These are phyloP conservation scores for Anableps anableps DNA, from an alignment of 2,797 vertebrate genomes.

Conservation along the genomic window DNA sequence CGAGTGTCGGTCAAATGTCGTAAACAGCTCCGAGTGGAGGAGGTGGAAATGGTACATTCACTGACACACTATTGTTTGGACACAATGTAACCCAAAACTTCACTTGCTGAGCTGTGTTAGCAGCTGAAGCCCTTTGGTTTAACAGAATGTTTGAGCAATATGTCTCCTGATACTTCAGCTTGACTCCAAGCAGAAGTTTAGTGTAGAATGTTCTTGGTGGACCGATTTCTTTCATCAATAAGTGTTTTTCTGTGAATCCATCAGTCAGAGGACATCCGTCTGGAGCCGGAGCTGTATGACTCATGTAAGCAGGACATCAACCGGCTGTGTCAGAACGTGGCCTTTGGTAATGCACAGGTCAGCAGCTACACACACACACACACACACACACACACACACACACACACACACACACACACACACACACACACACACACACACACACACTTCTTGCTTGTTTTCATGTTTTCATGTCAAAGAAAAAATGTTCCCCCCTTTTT, in stretches of 20 bases:
- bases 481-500: not conserved
- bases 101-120: not conserved
- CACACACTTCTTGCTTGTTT: not conserved
- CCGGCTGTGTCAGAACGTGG: conserved; percentile 88
- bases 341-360: conserved; percentile 97
- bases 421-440: not conserved
- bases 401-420: not conserved
- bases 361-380: not conserved
- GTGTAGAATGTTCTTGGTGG: not conserved
- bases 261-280: conserved; percentile 92
- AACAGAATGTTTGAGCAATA: not conserved
- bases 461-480: not conserved
- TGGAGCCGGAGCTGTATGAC: conserved; percentile 94
- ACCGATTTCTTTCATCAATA: not conserved
- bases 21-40: conserved; percentile 95
- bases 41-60: conserved; percentile 92
- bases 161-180: not conserved
- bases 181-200: not conserved
- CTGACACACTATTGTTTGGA: not conserved
- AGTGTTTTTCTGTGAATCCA: conserved; percentile 20
- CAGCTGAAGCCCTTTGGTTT: not conserved
- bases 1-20: conserved; percentile 95
- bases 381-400: no score
- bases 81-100: not conserved
- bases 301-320: conserved; percentile 93